Conservation (phyloP, 2,113 vertebrate genomes). For the Chaetops frenatus region DNA sequence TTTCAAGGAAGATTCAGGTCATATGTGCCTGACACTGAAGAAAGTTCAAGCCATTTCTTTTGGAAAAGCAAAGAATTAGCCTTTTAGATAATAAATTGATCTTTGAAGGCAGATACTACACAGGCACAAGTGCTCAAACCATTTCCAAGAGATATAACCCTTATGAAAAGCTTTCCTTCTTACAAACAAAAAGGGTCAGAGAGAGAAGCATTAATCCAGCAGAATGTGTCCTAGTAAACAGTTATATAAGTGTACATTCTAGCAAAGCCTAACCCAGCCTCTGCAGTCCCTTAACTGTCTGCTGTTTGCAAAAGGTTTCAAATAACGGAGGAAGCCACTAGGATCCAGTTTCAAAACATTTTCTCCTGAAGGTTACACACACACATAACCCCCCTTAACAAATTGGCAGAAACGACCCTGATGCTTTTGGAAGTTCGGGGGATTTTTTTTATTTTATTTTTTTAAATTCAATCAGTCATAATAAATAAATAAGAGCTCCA, state of each 20-base stretch:
- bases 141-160: not conserved
- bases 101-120: not conserved
- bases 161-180: not conserved
- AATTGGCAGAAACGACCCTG: not conserved
- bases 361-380: not conserved
- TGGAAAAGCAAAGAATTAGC: not conserved
- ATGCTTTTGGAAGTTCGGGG: not conserved
- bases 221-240: not conserved
- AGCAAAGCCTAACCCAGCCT: not conserved
- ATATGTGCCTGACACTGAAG: not conserved
- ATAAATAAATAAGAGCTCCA: constrained; percentile 1
- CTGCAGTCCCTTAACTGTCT: not conserved
- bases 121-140: not conserved
- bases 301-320: not conserved
- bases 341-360: not conserved
- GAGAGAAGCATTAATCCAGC: not conserved
- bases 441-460: too few species aligned
- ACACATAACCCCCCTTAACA: not conserved
- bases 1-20: not conserved
- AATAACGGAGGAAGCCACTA: not conserved
- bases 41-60: not conserved
- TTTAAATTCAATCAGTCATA: not conserved
- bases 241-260: not conserved
- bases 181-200: not conserved
- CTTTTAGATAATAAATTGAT: not conserved